These are phyloP conservation scores for Lucilia cuprina DNA, from an alignment of 1,140 invertebrate species.

Conservation along the genomic window DNA sequence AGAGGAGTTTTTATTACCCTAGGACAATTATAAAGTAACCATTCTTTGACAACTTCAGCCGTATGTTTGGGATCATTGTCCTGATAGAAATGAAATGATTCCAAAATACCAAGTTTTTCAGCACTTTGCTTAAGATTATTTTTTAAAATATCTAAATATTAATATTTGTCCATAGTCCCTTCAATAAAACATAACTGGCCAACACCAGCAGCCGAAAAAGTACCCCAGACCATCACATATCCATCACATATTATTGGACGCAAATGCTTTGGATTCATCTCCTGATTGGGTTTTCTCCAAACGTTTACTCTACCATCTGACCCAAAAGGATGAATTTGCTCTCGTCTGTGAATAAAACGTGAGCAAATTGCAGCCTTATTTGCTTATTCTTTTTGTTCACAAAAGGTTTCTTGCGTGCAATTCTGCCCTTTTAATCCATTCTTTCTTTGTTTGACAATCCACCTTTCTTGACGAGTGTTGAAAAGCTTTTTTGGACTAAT, in stretches of 20 bases:
- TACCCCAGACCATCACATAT: not conserved
- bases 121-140: not conserved
- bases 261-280: not conserved
- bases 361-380: no score
- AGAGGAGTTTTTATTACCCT: not conserved
- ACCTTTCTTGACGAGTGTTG: not conserved
- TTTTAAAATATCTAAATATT: not conserved
- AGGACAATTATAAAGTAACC: not conserved
- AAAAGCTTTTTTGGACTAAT: constrained; percentile 16
- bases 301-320: constrained; percentile 19
- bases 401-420: constrained; percentile 23
- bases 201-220: not conserved
- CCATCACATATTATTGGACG: not conserved
- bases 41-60: not conserved
- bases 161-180: not conserved
- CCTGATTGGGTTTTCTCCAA: constrained; percentile 21
- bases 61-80: not conserved
- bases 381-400: not conserved
- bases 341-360: constrained; percentile 24
- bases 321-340: not conserved
- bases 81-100: not conserved
- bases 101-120: not conserved
- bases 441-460: constrained; percentile 1
- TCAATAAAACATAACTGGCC: not conserved
- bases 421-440: constrained; percentile 8